These are phyloP conservation scores for Petromus typicus DNA, from an alignment of 2,113 vertebrate species.

Conservation along the genomic window DNA sequence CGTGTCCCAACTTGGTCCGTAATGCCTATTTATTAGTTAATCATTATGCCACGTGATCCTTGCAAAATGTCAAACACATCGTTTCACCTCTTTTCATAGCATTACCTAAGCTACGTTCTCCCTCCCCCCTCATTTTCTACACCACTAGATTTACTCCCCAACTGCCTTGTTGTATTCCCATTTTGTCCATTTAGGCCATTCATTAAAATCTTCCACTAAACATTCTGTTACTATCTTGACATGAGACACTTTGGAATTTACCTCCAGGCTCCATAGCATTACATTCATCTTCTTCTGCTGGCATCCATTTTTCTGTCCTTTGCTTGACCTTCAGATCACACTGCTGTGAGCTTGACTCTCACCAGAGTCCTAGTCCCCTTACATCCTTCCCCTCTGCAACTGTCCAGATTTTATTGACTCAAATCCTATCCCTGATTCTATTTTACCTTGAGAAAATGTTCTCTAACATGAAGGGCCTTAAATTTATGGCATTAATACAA, in stretches of 20 bases:
- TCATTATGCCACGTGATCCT: neutral
- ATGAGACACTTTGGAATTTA: neutral
- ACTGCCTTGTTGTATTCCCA: neutral
- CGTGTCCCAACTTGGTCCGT: fast-evolving
- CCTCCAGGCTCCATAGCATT: neutral
- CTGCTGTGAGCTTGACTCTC: neutral
- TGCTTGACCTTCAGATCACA: neutral
- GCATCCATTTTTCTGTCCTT: neutral
- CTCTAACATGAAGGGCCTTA: neutral
- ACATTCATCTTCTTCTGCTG: neutral
- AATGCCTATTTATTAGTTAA: neutral
- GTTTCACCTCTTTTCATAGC: neutral
- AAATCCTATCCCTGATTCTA: neutral
- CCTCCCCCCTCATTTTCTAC: neutral
- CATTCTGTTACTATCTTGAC: neutral
- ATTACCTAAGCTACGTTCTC: neutral
- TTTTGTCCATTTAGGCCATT: neutral
- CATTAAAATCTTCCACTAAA: neutral
- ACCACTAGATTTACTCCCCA: neutral
- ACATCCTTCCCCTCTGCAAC: neutral
- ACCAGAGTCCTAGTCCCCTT: neutral
- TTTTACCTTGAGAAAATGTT: neutral
- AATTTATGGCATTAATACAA: neutral
- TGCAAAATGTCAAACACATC: neutral
- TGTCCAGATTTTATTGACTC: neutral